Evolutionary conservation across 2,888 invertebrate genomes (phyloP), one percentile per base, ranked within the genome.

Genomic region (Automeris io): DNA sequence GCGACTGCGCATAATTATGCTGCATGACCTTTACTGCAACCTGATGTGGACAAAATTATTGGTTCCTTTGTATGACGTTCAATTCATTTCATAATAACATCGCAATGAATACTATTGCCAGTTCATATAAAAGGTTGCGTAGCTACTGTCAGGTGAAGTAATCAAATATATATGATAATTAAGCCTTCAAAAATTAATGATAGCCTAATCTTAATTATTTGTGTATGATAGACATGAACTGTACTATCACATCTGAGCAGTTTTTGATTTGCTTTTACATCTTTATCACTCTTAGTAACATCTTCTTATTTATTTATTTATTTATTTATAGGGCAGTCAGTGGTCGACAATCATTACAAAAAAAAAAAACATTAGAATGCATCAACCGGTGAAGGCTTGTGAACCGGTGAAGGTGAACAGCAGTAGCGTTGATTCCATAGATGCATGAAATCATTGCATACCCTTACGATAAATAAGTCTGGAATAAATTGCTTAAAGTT

Each of bases 31-130:
- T 55, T 48, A 58, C 60, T 55, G 56, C 52, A 48, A 53, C 35
- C 55, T 54, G 57, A 63, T 67, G 66, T 69, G 51, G 62, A 66
- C 61, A 57, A 73, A 71, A 75, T 70, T 71, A 60, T 62, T 51
- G 47, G 61, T 66, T 71, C 43, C 62, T 72, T 76, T 74, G 70
- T 75, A 58, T 46, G 40, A 37, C 47, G 50, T 52, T 57, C 61
- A 50, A 38, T 58, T 57, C 49, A 41, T 43, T 50, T 56, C 49
- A 49, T 66, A 64, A 70, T 74, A 67, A 35, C 35, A 24, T 39
- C 34, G 38, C 26, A 19, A 13, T 21, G 26, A 35, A 16, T 37
- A 41, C 47, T 40, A 47, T 46, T 42, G 40, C 32, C 23, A 39
- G 21, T 16, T 13, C 50, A 45, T 38, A 46, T 48, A 42, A 51